Evolutionary conservation across 2,888 invertebrate genomes (phyloP).

Genomic region (Cephus nigrinus): DNA sequence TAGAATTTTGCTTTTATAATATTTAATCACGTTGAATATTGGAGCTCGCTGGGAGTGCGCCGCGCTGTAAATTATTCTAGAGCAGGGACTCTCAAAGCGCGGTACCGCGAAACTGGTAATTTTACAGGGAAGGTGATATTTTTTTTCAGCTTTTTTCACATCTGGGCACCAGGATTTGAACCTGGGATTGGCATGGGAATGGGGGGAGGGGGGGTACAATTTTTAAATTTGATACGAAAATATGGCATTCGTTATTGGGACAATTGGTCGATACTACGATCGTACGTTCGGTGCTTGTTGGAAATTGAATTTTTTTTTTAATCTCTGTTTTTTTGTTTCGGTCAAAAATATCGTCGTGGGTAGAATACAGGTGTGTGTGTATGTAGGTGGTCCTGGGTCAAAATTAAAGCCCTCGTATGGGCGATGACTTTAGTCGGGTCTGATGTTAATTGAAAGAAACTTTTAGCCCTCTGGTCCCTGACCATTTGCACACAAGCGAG

Average conservation of each 20-base stretch:
- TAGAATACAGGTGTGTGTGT: background rate
- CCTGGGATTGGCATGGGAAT: background rate
- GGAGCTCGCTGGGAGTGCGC: slow-evolving; percentile 23
- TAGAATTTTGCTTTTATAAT: slow-evolving; percentile 55
- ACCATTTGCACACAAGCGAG: background rate
- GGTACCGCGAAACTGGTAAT: background rate
- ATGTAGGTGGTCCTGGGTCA: background rate
- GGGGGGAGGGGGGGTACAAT: background rate
- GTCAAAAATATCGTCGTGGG: background rate
- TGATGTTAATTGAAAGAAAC: background rate
- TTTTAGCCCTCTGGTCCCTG: background rate
- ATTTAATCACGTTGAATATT: slow-evolving; percentile 56
- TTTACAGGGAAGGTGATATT: background rate
- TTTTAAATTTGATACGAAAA: background rate
- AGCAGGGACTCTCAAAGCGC: slow-evolving; percentile 22
- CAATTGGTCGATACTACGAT: background rate
- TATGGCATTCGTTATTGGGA: background rate
- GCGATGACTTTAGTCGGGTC: background rate
- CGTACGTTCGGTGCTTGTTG: background rate
- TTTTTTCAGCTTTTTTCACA: background rate
- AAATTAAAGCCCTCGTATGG: background rate
- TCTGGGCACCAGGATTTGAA: background rate
- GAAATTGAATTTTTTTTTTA: background rate
- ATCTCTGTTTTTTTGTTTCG: background rate
- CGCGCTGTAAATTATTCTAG: slow-evolving; percentile 31